phyloP scores from a whole-genome alignment of 2,797 vertebrate species.

The Thaleichthys pacificus region DNA sequence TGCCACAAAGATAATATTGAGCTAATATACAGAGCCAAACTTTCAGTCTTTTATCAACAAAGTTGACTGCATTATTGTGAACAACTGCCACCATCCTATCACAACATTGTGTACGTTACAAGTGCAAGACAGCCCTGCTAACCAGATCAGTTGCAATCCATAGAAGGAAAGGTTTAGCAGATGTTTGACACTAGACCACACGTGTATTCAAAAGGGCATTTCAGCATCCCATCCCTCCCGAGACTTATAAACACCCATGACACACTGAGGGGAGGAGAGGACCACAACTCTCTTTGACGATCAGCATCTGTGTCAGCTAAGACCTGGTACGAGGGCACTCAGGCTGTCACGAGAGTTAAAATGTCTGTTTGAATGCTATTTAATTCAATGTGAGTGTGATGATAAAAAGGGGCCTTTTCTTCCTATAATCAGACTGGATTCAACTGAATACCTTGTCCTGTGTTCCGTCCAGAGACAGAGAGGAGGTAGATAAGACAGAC shows the following conservation, averaged over 20 bases:
- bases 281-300: neutral
- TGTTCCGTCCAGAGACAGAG: too few species aligned
- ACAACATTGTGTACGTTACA: neutral
- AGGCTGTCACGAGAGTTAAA: neutral
- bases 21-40: neutral
- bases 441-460: neutral
- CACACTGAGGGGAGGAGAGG: neutral
- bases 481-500: too few species aligned
- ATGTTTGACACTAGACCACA: conserved; percentile 3
- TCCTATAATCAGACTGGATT: neutral
- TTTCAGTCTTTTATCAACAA: too few species aligned
- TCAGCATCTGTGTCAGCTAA: neutral
- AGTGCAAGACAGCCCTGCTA: neutral
- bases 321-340: neutral
- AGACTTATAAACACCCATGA: neutral
- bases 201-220: neutral
- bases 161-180: conserved; percentile 8
- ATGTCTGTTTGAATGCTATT: neutral
- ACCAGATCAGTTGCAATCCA: neutral
- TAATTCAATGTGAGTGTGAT: neutral
- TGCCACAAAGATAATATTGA: conserved; percentile 14
- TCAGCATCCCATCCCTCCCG: neutral
- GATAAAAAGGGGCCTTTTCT: neutral
- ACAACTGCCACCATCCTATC: neutral
- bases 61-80: too few species aligned